Evolutionary conservation across 2,888 invertebrate species (phyloP), one percentile per base, ranked within the genome.

Genomic region (Dusona sp.): DNA sequence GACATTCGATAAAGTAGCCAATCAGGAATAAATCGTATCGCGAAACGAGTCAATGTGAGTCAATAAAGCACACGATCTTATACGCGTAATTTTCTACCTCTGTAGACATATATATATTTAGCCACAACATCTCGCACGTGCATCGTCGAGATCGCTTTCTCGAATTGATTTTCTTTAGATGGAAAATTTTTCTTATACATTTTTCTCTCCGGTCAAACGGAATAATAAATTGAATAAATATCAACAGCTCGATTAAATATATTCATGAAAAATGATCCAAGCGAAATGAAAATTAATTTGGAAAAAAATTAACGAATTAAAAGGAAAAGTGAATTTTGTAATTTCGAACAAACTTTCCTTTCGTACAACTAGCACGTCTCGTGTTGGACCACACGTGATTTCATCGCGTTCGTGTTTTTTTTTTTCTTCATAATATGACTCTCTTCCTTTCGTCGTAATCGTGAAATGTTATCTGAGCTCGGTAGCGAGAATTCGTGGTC

Each of bases 401-500:
- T 65, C 36, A 45, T 65, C 75, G 48, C 64, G 42, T 36, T n/a
- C 11, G 38, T 77, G 36, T 36, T 51, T 48, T 25, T 25, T 22
- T 42, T 33, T 45, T 42, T 42, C 0, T 6, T 19, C 1, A 51
- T n/a, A n/a, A n/a, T n/a, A 45, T 42, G 61, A 33, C 6, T 65
- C 29, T 22, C 65, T 65, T 29, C n/a, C n/a, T 22, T 48, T 77
- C 51, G 38, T 38, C 42, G 48, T 70, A 83, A 61, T 77, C 64
- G 68, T 38, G 36, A 72, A 73, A 54, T 65, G 73, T 74, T 73
- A 83, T 83, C 79, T 22, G 57, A 83, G 67, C 42, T 22, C 64
- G n/a, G 73, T 73, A 78, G 72, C 78, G 67, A 83, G 83, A 83
- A 83, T 67, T 67, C 65, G 64, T 83, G 73, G 83, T 83, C 83